Conservation (phyloP, 2,797 vertebrate genomes). For the Micropoecilia bifurca region DNA sequence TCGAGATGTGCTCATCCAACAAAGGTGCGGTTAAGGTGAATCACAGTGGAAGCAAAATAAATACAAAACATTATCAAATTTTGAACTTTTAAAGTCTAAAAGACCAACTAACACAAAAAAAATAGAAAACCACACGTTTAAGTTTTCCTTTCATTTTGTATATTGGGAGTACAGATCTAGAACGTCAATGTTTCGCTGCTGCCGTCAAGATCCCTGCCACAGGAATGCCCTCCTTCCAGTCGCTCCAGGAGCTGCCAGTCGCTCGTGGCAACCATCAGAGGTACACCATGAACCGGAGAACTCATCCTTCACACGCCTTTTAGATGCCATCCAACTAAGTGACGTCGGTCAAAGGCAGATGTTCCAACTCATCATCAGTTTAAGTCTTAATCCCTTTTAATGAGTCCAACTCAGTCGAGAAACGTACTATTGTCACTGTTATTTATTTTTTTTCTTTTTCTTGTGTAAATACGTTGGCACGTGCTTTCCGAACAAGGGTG, state of each 20-base stretch:
- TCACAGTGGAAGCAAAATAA: conserved; percentile 44
- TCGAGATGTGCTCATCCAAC: conserved; percentile 18
- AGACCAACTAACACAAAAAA: neutral
- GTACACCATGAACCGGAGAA: conserved; percentile 23
- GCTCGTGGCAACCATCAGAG: neutral
- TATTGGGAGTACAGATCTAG: conserved; percentile 3
- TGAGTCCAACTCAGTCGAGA: conserved; percentile 17
- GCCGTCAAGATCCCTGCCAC: conserved; percentile 15
- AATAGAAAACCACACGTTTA: conserved; percentile 23
- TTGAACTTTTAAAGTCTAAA: neutral
- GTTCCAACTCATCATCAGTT: neutral
- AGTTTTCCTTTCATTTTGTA: neutral
- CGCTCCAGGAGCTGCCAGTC: conserved; percentile 15
- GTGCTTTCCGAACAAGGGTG: neutral
- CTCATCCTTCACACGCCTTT: conserved; percentile 12
- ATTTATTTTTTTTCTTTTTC: conserved; percentile 8
- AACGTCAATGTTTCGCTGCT: conserved; percentile 17
- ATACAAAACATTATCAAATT: conserved; percentile 34
- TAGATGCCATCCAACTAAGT: conserved; percentile 7
- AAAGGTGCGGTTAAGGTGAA: conserved; percentile 41
- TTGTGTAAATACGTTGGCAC: conserved; percentile 2
- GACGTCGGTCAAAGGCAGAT: neutral
- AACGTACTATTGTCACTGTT: neutral
- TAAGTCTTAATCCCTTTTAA: conserved; percentile 30
- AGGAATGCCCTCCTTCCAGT: conserved; percentile 69